Conservation (phyloP, 2,888 invertebrate species). For the Eubasilissa splendida region DNA sequence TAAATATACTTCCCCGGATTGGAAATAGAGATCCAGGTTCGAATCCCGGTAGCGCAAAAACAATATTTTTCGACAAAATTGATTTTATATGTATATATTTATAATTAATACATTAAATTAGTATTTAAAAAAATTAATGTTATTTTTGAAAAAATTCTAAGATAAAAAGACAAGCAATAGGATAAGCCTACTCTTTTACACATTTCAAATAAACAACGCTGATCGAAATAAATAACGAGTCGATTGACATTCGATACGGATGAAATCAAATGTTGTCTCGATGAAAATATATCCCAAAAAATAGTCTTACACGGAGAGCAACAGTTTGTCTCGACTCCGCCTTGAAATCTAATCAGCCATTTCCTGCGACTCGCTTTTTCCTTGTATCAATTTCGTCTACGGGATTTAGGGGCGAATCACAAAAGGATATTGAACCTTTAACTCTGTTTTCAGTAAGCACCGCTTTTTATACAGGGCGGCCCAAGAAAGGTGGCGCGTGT, state of each 20-base stretch:
- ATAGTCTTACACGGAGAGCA: not conserved
- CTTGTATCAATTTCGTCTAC: slow-evolving; percentile 8
- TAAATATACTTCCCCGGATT: too few relatives aligned
- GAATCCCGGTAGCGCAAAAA: too few relatives aligned
- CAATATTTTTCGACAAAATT: too few relatives aligned
- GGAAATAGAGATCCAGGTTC: too few relatives aligned
- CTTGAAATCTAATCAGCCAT: slow-evolving; percentile 4
- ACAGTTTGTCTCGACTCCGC: slow-evolving; percentile 3
- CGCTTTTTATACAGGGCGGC: too few relatives aligned
- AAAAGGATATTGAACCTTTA: not conserved
- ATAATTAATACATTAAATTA: too few relatives aligned
- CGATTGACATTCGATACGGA: slow-evolving; percentile 1
- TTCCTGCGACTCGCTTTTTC: not conserved
- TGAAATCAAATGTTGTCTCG: slow-evolving; percentile 1
- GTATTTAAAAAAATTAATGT: too few relatives aligned
- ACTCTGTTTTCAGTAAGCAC: not conserved
- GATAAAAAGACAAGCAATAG: not conserved
- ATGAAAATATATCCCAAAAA: slow-evolving; percentile 7
- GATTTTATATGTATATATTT: too few relatives aligned
- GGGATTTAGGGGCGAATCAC: not conserved
- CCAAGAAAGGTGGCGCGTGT: too few relatives aligned
- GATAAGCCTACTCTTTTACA: not conserved
- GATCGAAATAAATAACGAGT: not conserved
- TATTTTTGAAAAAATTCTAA: too few relatives aligned
- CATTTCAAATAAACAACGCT: not conserved